A percentile compares a stretch with the other conserved stretches of the same genome.
phyloP scores from a whole-genome alignment of 2,797 vertebrate species.

The Karalla daura region DNA sequence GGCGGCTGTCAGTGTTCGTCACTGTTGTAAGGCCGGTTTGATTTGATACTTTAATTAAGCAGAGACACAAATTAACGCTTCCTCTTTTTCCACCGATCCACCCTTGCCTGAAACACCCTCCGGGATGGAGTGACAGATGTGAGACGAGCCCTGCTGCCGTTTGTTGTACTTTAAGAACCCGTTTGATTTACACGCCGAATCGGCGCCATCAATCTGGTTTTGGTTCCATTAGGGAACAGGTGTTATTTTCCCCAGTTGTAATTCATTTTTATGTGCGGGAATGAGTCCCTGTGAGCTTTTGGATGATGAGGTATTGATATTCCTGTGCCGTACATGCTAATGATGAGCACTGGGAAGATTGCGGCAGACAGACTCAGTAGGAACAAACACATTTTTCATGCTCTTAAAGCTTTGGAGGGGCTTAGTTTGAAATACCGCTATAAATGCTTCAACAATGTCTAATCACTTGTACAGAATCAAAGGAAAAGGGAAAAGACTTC shows the following conservation, averaged over 20 bases:
- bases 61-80: neutral
- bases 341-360: conserved; percentile 57
- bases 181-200: conserved; percentile 34
- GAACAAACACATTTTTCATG: conserved; percentile 64
- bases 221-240: conserved; percentile 58
- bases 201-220: conserved; percentile 33
- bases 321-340: conserved; percentile 54
- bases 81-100: neutral
- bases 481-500: conserved; percentile 29
- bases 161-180: conserved; percentile 23
- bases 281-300: conserved; percentile 35
- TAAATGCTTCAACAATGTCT: conserved; percentile 60
- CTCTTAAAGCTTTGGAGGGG: conserved; percentile 59
- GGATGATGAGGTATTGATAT: conserved; percentile 54
- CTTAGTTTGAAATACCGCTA: conserved; percentile 60
- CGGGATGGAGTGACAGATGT: conserved; percentile 33
- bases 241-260: conserved; percentile 56
- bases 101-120: conserved; percentile 6
- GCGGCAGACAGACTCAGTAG: conserved; percentile 41
- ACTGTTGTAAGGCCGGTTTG: conserved; percentile 10
- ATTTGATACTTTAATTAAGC: conserved; percentile 54
- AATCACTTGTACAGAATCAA: conserved; percentile 65
- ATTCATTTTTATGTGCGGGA: conserved; percentile 33
- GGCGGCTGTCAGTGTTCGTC: conserved; percentile 28
- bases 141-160: conserved; percentile 36